Conservation (phyloP, 2,113 vertebrate genomes). For the Abramis brama region DNA sequence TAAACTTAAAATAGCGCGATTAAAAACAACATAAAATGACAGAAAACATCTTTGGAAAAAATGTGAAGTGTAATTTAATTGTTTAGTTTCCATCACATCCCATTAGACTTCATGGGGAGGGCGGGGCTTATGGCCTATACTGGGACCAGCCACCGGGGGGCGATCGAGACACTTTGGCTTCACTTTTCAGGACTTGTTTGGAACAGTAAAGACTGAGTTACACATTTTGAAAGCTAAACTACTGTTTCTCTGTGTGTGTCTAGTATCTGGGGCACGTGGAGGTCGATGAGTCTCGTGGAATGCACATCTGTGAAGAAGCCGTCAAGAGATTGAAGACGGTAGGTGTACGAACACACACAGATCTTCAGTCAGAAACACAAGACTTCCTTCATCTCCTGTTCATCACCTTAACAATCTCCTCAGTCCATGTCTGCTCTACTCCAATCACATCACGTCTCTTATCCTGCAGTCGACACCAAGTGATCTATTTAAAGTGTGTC, state of each 20-base stretch:
- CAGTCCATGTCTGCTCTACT: background rate
- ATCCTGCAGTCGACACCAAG: background rate
- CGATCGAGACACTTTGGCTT: no score
- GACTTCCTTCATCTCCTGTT: background rate
- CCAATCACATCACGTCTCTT: background rate
- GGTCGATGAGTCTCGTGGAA: conserved; percentile 98
- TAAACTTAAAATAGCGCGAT: no score
- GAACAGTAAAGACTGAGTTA: background rate
- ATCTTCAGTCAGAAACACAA: background rate
- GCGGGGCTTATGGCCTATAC: no score
- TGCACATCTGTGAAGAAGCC: conserved; percentile 99
- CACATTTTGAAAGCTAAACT: conserved; percentile 20
- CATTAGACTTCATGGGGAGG: no score
- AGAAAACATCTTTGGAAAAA: no score
- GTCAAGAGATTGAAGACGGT: conserved; percentile 98
- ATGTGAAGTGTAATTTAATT: no score
- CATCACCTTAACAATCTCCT: background rate
- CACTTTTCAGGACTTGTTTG: no score
- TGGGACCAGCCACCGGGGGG: no score
- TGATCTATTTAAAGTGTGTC: conserved; percentile 18
- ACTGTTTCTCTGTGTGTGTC: conserved; percentile 34
- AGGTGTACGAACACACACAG: conserved; percentile 69
- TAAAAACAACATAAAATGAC: no score
- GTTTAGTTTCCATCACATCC: no score
- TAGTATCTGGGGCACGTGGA: conserved; percentile 98